Base-by-base conservation (phyloP, 2,888 invertebrate genomes). In the Ferdinandea cuprea region DNA sequence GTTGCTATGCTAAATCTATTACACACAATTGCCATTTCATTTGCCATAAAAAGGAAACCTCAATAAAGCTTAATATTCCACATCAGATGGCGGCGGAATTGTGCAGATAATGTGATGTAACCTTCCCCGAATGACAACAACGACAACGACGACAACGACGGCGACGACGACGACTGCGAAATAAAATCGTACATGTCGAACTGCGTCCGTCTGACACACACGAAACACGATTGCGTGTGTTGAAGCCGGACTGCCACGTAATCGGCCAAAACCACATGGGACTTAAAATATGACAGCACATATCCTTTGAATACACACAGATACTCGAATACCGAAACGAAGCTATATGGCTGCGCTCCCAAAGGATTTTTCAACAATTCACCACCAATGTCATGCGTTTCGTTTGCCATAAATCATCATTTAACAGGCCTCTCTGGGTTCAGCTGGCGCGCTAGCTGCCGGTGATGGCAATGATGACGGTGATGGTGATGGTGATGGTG, bases 401-500 rank as follows among this genome's bases (percentile, higher is more conserved):
- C 59, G 71, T 66, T 65, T 71, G 52, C 76, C 52, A 81, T 81
- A 81, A 76, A 81, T 81, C 81, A 81, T 81, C 59, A 46, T 81
- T 76, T 76, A 71, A 61, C 71, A 81, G 65, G 76, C 65, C 72
- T 61, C 68, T n/a, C 58, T 17, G 65, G 71, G 76, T 76, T 71
- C 76, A 76, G 59, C 54, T 69, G 71, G 46, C 59, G 17, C 11
- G n/a, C n/a, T n/a, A n/a, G n/a, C n/a, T n/a, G n/a, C n/a, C n/a
- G n/a, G n/a, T n/a, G n/a, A n/a, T n/a, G n/a, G n/a, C n/a, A n/a
- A n/a, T n/a, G n/a, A n/a, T n/a, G n/a, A n/a, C n/a, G n/a, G n/a
- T 48, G 50, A 3, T 50, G 48, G 37, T 15, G 15, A 21, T 30
- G 46, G 32, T 21, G 32, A 3, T 6, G 32, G 32, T 25, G 19